Evolutionary conservation across 2,888 invertebrate genomes (phyloP).

Genomic region (Ormyrus pomaceus): DNA sequence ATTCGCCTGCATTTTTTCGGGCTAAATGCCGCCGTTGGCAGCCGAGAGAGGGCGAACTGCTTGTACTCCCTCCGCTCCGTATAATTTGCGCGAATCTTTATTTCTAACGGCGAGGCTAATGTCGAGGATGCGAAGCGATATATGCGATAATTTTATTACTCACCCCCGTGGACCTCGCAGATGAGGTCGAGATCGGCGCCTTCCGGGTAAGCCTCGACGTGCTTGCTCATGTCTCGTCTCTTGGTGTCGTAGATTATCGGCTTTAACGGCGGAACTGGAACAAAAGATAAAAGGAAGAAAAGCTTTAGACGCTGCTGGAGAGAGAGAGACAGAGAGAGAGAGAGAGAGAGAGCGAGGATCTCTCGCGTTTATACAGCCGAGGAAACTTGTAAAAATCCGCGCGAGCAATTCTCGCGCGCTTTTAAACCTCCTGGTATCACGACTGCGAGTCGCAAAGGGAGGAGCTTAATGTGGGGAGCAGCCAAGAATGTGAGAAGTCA

Average conservation of each 20-base stretch:
- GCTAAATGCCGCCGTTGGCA: too few species aligned
- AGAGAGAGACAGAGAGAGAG: background rate
- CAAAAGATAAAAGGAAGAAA: constrained; percentile 64
- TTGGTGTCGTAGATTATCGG: constrained; percentile 91
- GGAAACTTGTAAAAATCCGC: constrained; percentile 31
- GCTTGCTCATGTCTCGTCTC: constrained; percentile 86
- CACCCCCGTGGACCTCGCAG: constrained; percentile 92
- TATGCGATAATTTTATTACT: constrained; percentile 66
- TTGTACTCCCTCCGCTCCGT: too few species aligned
- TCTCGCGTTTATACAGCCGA: background rate
- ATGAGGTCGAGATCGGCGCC: constrained; percentile 89
- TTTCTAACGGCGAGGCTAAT: background rate
- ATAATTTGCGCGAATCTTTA: background rate
- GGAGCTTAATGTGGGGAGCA: too few species aligned
- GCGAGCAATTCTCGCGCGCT: background rate
- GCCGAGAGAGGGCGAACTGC: too few species aligned
- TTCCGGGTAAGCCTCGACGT: constrained; percentile 91
- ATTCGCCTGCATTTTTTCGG: too few species aligned
- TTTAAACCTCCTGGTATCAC: too few species aligned
- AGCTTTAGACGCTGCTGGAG: constrained; percentile 18
- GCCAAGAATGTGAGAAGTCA: too few species aligned
- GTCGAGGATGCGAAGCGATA: background rate
- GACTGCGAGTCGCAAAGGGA: too few species aligned
- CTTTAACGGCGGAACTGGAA: constrained; percentile 89
- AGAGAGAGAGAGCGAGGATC: background rate